Evolutionary conservation across 2,888 invertebrate genomes (phyloP).

Genomic region (Apotomis turbidana): DNA sequence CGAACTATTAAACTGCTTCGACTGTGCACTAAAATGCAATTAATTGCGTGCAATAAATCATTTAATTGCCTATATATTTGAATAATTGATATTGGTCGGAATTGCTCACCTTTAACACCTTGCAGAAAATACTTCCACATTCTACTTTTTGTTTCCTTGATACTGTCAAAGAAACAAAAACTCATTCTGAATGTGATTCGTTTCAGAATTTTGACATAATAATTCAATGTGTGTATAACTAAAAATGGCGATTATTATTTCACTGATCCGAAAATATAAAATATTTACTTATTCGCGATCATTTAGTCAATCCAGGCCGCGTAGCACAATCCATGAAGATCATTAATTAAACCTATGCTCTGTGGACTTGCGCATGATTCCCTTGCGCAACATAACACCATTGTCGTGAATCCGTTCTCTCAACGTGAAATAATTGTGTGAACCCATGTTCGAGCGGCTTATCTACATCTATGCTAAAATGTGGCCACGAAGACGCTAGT

Average conservation of each 20-base stretch:
- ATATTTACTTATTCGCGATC: too few relatives aligned
- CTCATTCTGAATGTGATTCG: too few relatives aligned
- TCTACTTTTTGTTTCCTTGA: too few relatives aligned
- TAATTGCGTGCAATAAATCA: slow-evolving; percentile 23
- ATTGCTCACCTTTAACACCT: not conserved
- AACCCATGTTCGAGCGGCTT: slow-evolving; percentile 30
- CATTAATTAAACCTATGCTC: slow-evolving; percentile 35
- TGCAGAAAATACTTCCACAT: not conserved
- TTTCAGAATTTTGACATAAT: too few relatives aligned
- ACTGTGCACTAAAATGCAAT: slow-evolving; percentile 16
- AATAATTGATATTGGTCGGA: not conserved
- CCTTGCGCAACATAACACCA: slow-evolving; percentile 59
- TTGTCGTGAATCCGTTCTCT: slow-evolving; percentile 64
- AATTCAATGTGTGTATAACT: too few relatives aligned
- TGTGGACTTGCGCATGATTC: slow-evolving; percentile 57
- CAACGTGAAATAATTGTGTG: slow-evolving; percentile 54
- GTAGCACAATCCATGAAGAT: not conserved
- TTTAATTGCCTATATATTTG: slow-evolving; percentile 13
- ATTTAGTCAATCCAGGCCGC: not conserved
- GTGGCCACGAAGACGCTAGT: slow-evolving; percentile 27
- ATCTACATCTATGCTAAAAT: slow-evolving; percentile 38
- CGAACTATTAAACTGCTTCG: slow-evolving; percentile 17
- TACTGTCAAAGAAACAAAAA: too few relatives aligned
- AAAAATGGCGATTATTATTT: too few relatives aligned
- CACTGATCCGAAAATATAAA: too few relatives aligned